These are phyloP conservation scores for Pelodytes ibericus DNA, from an alignment of 2,797 vertebrate species.

Conservation along the genomic window DNA sequence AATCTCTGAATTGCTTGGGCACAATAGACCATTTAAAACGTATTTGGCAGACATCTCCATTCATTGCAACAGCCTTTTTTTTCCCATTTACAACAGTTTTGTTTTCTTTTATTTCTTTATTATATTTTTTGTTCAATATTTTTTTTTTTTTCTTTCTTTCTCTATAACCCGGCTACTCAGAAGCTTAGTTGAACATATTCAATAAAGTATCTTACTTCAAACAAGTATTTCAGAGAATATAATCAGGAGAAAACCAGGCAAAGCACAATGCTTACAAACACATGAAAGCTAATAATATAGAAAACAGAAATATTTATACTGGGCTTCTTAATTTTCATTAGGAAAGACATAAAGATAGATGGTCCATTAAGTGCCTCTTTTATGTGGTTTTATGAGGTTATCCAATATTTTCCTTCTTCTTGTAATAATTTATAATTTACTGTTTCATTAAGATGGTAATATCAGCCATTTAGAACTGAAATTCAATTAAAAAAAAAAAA, in stretches of 20 bases:
- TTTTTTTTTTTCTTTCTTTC: conserved; percentile 63
- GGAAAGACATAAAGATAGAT: conserved; percentile 54
- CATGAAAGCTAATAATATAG: conserved; percentile 63
- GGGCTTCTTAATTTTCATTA: conserved; percentile 61
- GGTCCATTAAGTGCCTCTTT: conserved; percentile 31
- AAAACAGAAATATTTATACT: conserved; percentile 56
- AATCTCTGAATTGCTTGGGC: conserved; percentile 79
- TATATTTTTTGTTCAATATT: conserved; percentile 71
- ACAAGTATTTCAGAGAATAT: conserved; percentile 65
- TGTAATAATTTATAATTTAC: conserved; percentile 41
- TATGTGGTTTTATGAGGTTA: conserved; percentile 26
- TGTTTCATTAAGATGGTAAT: conserved; percentile 53
- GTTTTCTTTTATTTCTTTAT: conserved; percentile 60
- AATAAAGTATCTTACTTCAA: conserved; percentile 76
- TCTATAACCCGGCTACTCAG: conserved; percentile 72
- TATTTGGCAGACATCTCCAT: conserved; percentile 75
- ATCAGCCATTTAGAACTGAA: conserved; percentile 48
- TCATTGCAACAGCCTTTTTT: conserved; percentile 68
- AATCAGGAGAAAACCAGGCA: conserved; percentile 64
- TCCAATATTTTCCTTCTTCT: conserved; percentile 53
- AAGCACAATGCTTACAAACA: conserved; percentile 65
- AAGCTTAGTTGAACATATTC: conserved; percentile 73
- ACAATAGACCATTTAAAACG: conserved; percentile 80
- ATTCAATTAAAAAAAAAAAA: conserved; percentile 51
- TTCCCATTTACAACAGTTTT: conserved; percentile 72